Evolutionary conservation across 2,888 invertebrate genomes (phyloP), one percentile per base, ranked within the genome.

Genomic region (Noctua janthina): DNA sequence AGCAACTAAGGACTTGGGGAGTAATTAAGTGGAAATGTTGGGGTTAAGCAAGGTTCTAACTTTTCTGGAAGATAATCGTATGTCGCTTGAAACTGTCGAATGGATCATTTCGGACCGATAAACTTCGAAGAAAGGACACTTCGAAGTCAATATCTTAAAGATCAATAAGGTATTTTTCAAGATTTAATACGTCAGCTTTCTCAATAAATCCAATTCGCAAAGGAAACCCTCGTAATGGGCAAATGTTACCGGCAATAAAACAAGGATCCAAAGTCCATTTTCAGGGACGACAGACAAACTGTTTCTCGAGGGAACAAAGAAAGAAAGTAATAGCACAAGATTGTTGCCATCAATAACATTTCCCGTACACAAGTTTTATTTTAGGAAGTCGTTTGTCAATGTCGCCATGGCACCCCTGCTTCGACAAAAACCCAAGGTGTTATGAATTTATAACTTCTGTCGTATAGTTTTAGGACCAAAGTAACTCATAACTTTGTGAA

Each of bases 331-430:
- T 80, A 85, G 72, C 76, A 74, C 29, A 54, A 78, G 81, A 89
- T 89, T 75, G 85, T 81, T 68, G 62, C 70, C 84, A 89, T 89
- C 84, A 89, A 86, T 89, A 88, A 89, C 79, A 72, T 84, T 89
- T 64, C 81, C 35, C 76, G 76, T 83, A 85, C 77, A 81, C 81
- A 78, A 68, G 84, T 84, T 85, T 86, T 89, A 78, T 89, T 89
- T 83, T 83, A 79, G 77, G 84, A 88, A 85, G 82, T 82, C 87
- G 79, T 90, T 88, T 87, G 80, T 90, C 90, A 87, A 88, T 74
- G 82, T 86, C 82, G 69, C 74, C 87, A 69, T 80, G 79, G 75
- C 84, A 82, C 81, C 83, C 82, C 59, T 62, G 69, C 69, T 74
- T 46, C 73, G 39, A 79, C 86, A 81, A 85, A 84, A 81, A 87